A percentile compares a stretch with the other conserved stretches of the same genome.
phyloP scores from a whole-genome alignment of 2,888 invertebrate species.

The Podotricha telesiphe region DNA sequence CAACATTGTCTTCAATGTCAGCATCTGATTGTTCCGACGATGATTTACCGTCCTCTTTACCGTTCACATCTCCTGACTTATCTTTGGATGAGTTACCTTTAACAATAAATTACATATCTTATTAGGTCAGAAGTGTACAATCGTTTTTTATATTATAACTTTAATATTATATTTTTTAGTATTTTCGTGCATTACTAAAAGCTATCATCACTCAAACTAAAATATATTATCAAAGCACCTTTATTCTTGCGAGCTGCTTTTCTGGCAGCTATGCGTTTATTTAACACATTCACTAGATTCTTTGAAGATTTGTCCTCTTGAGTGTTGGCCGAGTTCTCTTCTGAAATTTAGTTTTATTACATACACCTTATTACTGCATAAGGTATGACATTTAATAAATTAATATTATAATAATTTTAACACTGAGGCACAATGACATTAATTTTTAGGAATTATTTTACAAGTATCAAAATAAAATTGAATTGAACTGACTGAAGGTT shows the following conservation, averaged over 20 bases:
- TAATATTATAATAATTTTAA: neutral
- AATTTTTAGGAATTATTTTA: no score
- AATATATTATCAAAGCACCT: conserved; percentile 9
- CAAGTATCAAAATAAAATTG: no score
- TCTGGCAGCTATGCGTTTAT: conserved; percentile 83
- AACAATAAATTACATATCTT: conserved; percentile 39
- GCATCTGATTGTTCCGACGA: conserved; percentile 90
- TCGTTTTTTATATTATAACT: no score
- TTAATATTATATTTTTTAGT: no score
- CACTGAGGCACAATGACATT: no score
- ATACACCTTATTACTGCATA: conserved; percentile 17
- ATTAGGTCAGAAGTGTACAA: no score
- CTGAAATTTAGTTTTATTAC: conserved; percentile 63
- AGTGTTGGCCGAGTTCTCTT: conserved; percentile 74
- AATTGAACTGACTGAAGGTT: no score
- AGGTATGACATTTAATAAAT: neutral
- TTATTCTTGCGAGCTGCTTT: conserved; percentile 80
- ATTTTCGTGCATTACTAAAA: neutral
- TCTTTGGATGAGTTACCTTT: conserved; percentile 72
- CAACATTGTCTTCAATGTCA: conserved; percentile 91
- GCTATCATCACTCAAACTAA: no score
- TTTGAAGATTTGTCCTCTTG: conserved; percentile 85
- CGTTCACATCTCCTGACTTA: conserved; percentile 62
- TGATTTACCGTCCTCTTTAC: conserved; percentile 75
- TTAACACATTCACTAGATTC: conserved; percentile 83